Evolutionary conservation across 1,140 invertebrate species (phyloP).

Genomic region (Amphibalanus amphitrite): DNA sequence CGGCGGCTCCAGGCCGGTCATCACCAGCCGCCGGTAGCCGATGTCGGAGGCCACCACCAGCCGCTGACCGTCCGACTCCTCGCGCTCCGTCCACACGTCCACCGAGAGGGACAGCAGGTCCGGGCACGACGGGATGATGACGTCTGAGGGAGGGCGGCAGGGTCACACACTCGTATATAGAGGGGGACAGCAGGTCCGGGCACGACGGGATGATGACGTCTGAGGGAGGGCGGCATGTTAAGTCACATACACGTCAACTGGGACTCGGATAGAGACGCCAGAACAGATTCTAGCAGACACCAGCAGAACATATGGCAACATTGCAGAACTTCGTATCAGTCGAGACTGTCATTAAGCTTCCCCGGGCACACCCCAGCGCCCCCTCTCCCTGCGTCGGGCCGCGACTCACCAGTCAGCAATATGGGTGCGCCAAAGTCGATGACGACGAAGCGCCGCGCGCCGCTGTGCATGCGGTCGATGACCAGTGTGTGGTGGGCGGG

Average conservation of each 20-base stretch:
- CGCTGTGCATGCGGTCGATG: constrained; percentile 84
- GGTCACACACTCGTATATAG: too few relatives aligned
- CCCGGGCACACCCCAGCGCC: too few relatives aligned
- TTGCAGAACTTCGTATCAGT: neutral
- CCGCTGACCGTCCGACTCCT: constrained; percentile 61
- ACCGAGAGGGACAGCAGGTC: constrained; percentile 72
- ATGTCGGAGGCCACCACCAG: constrained; percentile 76
- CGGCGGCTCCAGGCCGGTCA: constrained; percentile 73
- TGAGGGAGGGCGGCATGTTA: neutral
- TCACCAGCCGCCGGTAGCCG: constrained; percentile 53
- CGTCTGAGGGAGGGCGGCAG: constrained; percentile 32
- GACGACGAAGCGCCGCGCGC: constrained; percentile 62
- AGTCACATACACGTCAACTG: neutral
- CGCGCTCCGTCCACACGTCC: constrained; percentile 69
- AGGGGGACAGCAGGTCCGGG: too few relatives aligned
- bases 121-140: constrained; percentile 66
- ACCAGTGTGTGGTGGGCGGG: constrained; percentile 60
- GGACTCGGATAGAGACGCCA: neutral
- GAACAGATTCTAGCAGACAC: neutral
- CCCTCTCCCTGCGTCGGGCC: too few relatives aligned
- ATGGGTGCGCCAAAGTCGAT: constrained; percentile 74
- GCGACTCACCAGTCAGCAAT: constrained; percentile 44
- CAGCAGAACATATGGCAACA: neutral
- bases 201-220: too few relatives aligned
- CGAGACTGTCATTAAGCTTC: neutral